Conservation (phyloP, 2,113 vertebrate genomes). For the Antechinus flavipes region DNA sequence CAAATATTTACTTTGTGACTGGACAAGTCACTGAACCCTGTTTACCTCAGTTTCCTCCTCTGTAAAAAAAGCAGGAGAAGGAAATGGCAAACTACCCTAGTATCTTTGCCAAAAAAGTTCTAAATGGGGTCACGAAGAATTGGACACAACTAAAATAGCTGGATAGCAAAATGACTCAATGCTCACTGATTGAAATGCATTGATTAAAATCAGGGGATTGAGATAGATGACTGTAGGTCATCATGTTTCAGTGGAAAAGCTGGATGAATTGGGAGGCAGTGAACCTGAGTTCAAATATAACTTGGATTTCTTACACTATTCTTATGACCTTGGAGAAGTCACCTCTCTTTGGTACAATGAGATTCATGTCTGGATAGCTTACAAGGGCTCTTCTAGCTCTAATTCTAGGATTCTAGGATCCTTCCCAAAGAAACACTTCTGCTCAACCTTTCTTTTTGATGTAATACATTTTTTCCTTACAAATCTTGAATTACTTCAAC, state of each 20-base stretch:
- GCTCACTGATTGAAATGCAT: background rate
- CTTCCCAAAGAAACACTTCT: background rate
- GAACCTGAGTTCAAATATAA: background rate
- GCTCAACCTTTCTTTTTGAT: background rate
- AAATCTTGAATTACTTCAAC: conserved; percentile 31
- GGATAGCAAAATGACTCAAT: background rate
- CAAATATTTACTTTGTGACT: background rate
- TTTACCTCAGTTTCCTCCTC: too few species aligned
- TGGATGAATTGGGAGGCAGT: background rate
- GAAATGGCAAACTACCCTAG: too few species aligned
- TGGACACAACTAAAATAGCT: too few species aligned
- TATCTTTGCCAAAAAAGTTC: too few species aligned
- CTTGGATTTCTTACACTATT: background rate
- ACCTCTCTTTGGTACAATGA: background rate
- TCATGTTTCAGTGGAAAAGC: background rate
- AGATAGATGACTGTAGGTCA: background rate
- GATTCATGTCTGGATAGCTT: background rate
- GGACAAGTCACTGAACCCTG: too few species aligned
- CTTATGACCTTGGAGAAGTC: background rate
- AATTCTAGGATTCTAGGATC: background rate
- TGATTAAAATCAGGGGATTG: background rate
- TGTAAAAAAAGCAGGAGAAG: too few species aligned
- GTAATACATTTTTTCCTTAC: conserved; percentile 15
- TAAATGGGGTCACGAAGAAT: too few species aligned
- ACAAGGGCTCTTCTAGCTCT: background rate